Conservation (phyloP, 2,888 invertebrate species). For the Acleris holmiana region DNA sequence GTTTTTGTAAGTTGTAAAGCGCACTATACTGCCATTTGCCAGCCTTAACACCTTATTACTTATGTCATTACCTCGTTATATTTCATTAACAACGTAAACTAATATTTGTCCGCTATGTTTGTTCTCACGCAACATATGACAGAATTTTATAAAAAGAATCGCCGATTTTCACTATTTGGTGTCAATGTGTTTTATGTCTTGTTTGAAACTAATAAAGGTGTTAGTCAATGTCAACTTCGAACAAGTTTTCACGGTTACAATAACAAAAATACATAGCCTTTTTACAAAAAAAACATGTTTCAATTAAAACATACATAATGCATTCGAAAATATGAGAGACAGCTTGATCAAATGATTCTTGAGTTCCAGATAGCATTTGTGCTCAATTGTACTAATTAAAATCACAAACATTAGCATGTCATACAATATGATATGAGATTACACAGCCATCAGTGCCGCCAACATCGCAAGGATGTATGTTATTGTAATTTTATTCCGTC, state of each 20-base stretch:
- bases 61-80: neutral
- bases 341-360: too few species aligned
- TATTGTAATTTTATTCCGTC: constrained; percentile 80
- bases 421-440: constrained; percentile 34
- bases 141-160: constrained; percentile 30
- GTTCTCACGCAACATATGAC: constrained; percentile 21
- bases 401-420: constrained; percentile 15
- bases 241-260: constrained; percentile 21
- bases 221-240: constrained; percentile 18
- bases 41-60: neutral
- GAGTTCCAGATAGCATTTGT: neutral
- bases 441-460: constrained; percentile 24
- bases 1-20: neutral
- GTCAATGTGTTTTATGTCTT: constrained; percentile 24
- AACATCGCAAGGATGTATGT: constrained; percentile 54
- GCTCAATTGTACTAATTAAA: constrained; percentile 16
- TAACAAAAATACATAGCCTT: constrained; percentile 17
- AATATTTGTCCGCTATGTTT: constrained; percentile 30
- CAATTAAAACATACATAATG: too few species aligned
- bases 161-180: constrained; percentile 37
- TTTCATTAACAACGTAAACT: constrained; percentile 25
- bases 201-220: constrained; percentile 33
- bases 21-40: neutral
- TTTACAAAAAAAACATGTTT: too few species aligned
- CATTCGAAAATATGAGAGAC: too few species aligned